A percentile compares a stretch with the other conserved stretches of the same genome.
Evolutionary conservation across 2,113 vertebrate species (phyloP).

Genomic region (Peromyscus leucopus): DNA sequence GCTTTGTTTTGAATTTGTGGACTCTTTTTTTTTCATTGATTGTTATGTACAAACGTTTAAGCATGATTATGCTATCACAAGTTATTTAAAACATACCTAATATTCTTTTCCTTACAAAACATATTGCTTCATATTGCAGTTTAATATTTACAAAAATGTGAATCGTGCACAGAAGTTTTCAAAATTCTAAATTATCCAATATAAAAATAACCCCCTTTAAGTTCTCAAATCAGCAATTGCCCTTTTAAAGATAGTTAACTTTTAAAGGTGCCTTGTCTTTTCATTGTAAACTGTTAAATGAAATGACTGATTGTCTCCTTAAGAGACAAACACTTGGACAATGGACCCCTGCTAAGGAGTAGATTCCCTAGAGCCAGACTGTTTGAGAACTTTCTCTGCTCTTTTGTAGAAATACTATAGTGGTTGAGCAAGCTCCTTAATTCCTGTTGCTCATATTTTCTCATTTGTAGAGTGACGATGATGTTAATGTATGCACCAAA

Average conservation of each 20-base stretch:
- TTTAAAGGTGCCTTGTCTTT: conserved; percentile 26
- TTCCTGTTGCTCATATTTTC: neutral
- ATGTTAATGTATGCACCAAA: neutral
- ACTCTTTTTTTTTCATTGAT: neutral
- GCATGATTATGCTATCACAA: neutral
- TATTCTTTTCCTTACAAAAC: neutral
- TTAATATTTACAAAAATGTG: neutral
- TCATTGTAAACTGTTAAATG: conserved; percentile 8
- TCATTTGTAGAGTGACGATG: neutral
- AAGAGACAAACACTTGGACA: neutral
- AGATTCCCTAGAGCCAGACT: neutral
- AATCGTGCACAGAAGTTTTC: neutral
- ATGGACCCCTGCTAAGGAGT: neutral
- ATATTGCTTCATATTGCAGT: neutral
- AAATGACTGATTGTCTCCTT: neutral
- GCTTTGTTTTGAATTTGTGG: no score
- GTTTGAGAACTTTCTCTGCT: neutral
- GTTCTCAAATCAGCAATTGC: neutral
- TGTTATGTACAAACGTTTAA: neutral
- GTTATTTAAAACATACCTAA: conserved; percentile 20
- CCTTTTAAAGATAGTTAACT: conserved; percentile 20
- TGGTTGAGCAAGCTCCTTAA: neutral
- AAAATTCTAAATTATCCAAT: conserved; percentile 14
- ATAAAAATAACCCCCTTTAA: neutral
- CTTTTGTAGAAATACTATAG: neutral